Evolutionary conservation across 2,113 vertebrate species (phyloP), one percentile per base, ranked within the genome.

Genomic region (Microtus ochrogaster): DNA sequence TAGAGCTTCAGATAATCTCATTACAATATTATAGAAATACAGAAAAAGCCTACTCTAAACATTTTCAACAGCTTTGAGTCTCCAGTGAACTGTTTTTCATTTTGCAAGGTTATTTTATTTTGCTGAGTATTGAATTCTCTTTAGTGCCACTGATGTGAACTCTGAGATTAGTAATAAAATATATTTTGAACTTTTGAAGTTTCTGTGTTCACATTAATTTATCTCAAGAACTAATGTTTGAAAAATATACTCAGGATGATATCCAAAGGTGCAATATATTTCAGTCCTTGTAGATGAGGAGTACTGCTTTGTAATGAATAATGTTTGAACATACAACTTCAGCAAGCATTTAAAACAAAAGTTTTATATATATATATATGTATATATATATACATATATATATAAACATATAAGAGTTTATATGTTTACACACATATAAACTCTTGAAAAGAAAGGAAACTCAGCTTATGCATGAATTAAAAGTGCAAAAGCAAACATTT

Each of bases 131-230:
- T 87, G 4, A 93, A 89, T 66, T 89, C 14, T 88, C 61, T 74
- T 88, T 79, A 22, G 36, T 89, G n/a, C 22, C n/a, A 93, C 7
- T 81, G 72, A 47, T 79, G 39, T 93, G 39, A 68, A 93, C 66
- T 79, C 28, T 93, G 55, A 79, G 11, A 93, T 89, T 81, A 89
- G 47, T 79, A 72, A 91, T 73, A 79, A 84, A 93, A 89, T 44
- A 77, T 33, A 79, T 63, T 72, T 89, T 91, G 55, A 74, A 63
- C 19, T 73, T 30, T 10, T 74, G 44, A 93, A 94, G 28, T 74
- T 91, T 41, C 26, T 8, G 22, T 74, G 2, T 22, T 91, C 65
- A 73, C n/a, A 44, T 83, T 70, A 95, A 87, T 77, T 87, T 91
- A 77, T 72, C 83, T 73, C 85, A 88, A 72, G 33, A 88, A 73